Conservation (phyloP, 2,888 invertebrate genomes). For the Glaucopsyche alexis region DNA sequence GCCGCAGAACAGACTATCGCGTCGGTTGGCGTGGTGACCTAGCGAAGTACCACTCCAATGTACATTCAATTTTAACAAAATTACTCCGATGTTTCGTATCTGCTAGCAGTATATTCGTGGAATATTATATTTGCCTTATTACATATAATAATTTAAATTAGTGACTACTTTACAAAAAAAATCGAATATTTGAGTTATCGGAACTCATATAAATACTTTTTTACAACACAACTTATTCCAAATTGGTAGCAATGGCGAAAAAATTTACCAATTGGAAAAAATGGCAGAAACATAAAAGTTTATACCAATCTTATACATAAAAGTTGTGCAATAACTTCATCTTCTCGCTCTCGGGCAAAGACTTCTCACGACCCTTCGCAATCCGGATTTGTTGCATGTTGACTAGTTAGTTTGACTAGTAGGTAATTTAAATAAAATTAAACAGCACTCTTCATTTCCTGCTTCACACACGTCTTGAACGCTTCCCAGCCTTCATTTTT, state of each 20-base stretch:
- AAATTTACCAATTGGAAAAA: not conserved
- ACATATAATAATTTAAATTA: not conserved
- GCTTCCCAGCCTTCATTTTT: constrained; percentile 96
- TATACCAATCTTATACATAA: no score
- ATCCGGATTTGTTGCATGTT: not conserved
- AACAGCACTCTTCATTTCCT: constrained; percentile 90
- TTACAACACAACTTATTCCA: not conserved
- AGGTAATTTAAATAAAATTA: constrained; percentile 48
- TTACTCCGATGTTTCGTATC: no score
- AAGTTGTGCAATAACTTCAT: no score
- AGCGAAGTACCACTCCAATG: no score
- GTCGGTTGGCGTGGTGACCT: no score
- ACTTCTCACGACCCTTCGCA: not conserved
- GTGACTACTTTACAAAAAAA: not conserved
- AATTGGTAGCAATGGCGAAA: not conserved
- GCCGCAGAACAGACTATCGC: no score
- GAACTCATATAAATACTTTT: constrained; percentile 1
- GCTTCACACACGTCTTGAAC: constrained; percentile 93
- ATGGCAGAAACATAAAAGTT: no score
- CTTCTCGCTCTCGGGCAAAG: not conserved
- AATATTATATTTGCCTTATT: no score
- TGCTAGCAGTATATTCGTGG: no score
- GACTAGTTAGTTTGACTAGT: constrained; percentile 1
- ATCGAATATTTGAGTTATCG: constrained; percentile 9
- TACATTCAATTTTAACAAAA: no score